Percentiles rank a stretch among this genome's conserved stretches.
phyloP scores from a whole-genome alignment of 2,797 vertebrate genomes.

The Novumbra hubbsi region DNA sequence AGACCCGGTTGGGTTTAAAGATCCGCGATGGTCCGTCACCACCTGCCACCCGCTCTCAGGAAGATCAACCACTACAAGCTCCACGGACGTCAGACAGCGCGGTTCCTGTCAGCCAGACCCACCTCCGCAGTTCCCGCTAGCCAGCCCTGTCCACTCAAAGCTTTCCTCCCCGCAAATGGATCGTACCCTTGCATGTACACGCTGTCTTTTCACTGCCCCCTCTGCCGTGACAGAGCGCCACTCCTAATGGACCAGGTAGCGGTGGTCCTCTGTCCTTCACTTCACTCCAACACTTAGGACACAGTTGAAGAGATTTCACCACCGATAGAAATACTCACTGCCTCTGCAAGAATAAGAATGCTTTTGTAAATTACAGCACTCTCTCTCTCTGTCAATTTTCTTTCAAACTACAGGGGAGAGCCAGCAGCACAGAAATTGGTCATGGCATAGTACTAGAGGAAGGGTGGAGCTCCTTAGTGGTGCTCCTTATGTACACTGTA shows the following conservation, averaged over 20 bases:
- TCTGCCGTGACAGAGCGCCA: neutral
- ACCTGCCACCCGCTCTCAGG: constrained; percentile 32
- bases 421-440: neutral
- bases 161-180: neutral
- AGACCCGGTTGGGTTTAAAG: constrained; percentile 57
- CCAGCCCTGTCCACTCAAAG: neutral
- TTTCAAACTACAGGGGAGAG: neutral
- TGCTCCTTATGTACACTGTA: neutral
- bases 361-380: neutral
- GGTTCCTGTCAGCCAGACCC: too few species aligned
- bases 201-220: neutral
- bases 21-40: constrained; percentile 45
- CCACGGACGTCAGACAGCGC: neutral
- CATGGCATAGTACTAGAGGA: neutral
- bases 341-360: too few species aligned
- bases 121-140: neutral
- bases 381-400: neutral
- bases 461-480: neutral
- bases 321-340: neutral
- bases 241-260: too few species aligned
- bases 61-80: constrained; percentile 38
- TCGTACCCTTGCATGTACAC: neutral
- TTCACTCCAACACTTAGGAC: too few species aligned
- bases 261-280: too few species aligned
- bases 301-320: too few species aligned